These are phyloP conservation scores for Resseliella maxima DNA, from an alignment of 2,888 invertebrate genomes.

Conservation along the genomic window DNA sequence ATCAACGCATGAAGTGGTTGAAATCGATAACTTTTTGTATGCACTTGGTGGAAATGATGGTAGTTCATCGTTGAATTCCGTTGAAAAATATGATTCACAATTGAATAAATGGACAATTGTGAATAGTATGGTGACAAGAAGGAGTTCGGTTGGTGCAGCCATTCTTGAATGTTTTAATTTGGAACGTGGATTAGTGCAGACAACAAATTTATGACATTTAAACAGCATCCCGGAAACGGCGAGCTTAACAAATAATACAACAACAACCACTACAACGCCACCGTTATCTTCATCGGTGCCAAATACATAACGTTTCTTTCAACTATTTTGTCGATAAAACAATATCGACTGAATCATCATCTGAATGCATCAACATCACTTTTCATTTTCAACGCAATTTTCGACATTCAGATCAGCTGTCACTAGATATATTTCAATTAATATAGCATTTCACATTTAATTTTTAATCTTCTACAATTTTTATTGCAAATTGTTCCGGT, in stretches of 20 bases:
- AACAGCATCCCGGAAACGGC: conserved; percentile 63
- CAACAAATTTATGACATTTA: conserved; percentile 68
- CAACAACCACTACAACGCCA: not conserved
- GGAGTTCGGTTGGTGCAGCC: conserved; percentile 75
- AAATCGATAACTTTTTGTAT: conserved; percentile 73
- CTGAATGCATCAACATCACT: not conserved
- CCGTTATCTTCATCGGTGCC: conserved; percentile 28
- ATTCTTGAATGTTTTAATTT: conserved; percentile 74
- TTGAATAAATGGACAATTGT: conserved; percentile 76
- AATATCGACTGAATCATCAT: not conserved
- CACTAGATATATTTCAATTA: no score
- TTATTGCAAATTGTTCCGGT: no score
- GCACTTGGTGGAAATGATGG: conserved; percentile 79
- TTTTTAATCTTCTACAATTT: no score
- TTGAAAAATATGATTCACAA: conserved; percentile 75
- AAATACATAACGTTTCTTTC: conserved; percentile 55
- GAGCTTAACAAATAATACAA: not conserved
- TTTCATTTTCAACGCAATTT: not conserved
- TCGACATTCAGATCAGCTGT: no score
- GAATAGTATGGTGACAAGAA: conserved; percentile 72
- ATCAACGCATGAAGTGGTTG: conserved; percentile 77
- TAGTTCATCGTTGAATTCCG: conserved; percentile 76
- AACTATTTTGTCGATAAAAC: conserved; percentile 53
- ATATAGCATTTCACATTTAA: no score
- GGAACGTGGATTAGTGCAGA: conserved; percentile 68